Evolutionary conservation across 2,888 invertebrate species (phyloP).

Genomic region (Nomada flava): DNA sequence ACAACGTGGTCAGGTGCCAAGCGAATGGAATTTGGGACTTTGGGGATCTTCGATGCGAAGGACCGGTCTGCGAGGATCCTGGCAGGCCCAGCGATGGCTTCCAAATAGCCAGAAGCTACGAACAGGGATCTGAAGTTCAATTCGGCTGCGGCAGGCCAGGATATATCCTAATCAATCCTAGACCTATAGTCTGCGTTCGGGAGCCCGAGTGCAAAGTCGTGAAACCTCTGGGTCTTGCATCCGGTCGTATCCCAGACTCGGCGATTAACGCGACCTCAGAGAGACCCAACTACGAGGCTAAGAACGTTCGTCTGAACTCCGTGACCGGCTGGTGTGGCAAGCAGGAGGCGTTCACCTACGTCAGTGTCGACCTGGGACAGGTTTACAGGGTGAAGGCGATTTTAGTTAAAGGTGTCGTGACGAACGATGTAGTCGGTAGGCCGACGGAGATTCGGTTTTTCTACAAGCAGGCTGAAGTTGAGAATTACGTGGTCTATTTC

Average conservation of each 20-base stretch:
- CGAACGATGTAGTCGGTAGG: slow-evolving; percentile 97
- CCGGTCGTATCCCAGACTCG: slow-evolving; percentile 96
- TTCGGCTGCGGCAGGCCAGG: slow-evolving; percentile 97
- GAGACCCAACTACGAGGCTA: slow-evolving; percentile 95
- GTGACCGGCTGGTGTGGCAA: slow-evolving; percentile 99
- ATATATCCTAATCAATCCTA: slow-evolving; percentile 95
- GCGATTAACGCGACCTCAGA: slow-evolving; percentile 98
- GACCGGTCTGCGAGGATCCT: slow-evolving; percentile 98
- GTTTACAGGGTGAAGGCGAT: slow-evolving; percentile 97
- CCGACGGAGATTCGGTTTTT: slow-evolving; percentile 98
- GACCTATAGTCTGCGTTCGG: slow-evolving; percentile 95
- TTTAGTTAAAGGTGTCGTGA: slow-evolving; percentile 96
- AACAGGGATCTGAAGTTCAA: slow-evolving; percentile 95
- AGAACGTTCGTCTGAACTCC: slow-evolving; percentile 94
- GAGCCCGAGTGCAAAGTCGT: slow-evolving; percentile 98
- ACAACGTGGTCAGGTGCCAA: slow-evolving; percentile 95
- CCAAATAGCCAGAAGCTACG: slow-evolving; percentile 93
- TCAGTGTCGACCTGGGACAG: slow-evolving; percentile 97
- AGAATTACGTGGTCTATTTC: slow-evolving; percentile 98
- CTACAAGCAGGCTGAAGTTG: slow-evolving; percentile 96
- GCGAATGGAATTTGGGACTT: slow-evolving; percentile 98
- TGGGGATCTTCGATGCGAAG: slow-evolving; percentile 97
- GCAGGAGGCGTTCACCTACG: slow-evolving; percentile 97
- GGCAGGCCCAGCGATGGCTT: slow-evolving; percentile 96
- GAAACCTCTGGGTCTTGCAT: slow-evolving; percentile 94